These are phyloP conservation scores for Scortum barcoo DNA, from an alignment of 2,113 vertebrate species.

Conservation along the genomic window DNA sequence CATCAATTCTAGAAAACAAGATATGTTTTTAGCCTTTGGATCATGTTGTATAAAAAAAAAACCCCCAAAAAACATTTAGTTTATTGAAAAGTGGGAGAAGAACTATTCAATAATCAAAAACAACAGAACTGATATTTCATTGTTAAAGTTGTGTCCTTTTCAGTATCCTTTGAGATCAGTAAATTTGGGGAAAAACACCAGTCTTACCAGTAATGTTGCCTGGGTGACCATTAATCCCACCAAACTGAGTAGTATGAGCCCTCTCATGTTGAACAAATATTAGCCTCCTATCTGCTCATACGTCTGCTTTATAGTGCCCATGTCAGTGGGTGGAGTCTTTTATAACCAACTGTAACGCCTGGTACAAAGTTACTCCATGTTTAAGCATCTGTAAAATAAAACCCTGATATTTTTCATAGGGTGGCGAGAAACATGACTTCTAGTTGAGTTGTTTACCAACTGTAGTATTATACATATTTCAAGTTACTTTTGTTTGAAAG, in stretches of 20 bases:
- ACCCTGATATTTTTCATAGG: too few relatives aligned
- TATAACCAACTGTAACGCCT: background rate
- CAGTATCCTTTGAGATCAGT: background rate
- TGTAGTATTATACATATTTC: too few relatives aligned
- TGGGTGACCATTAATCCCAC: background rate
- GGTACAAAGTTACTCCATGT: background rate
- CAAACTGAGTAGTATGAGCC: slow-evolving; percentile 14
- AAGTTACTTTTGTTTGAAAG: too few relatives aligned
- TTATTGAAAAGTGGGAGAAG: background rate
- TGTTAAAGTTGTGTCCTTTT: background rate
- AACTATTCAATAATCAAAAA: background rate
- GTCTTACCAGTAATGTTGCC: background rate
- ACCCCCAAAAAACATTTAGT: background rate
- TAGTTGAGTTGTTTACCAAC: too few relatives aligned
- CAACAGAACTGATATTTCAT: background rate
- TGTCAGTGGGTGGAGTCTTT: background rate
- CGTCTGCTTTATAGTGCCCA: background rate
- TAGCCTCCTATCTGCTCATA: background rate
- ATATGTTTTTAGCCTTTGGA: background rate
- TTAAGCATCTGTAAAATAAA: background rate
- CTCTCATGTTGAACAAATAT: slow-evolving; percentile 34
- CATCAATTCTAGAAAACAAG: background rate
- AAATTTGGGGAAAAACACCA: background rate
- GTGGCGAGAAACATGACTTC: too few relatives aligned
- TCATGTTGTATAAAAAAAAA: background rate